A percentile compares a stretch with the other conserved stretches of the same genome.
Evolutionary conservation across 2,797 vertebrate species (phyloP).

Genomic region (Chromobotia macracanthus): DNA sequence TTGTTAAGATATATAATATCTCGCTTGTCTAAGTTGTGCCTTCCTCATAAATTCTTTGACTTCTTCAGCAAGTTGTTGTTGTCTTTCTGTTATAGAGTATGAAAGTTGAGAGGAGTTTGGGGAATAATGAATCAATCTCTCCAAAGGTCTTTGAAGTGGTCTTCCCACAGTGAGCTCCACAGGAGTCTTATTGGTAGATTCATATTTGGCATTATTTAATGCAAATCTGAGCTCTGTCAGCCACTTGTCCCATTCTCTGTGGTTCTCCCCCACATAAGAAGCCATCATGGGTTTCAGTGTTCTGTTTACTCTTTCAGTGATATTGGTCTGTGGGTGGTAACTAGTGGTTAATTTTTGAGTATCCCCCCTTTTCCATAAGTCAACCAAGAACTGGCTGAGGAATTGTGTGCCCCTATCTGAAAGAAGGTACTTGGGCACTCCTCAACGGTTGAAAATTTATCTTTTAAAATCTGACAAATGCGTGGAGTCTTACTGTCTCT

Average conservation of each 20-base stretch:
- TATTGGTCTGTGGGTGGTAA: background rate
- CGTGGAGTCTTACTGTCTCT: background rate
- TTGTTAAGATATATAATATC: no score
- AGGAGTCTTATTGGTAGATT: background rate
- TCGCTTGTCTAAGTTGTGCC: conserved; percentile 7
- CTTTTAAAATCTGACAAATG: background rate
- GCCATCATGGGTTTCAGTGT: background rate
- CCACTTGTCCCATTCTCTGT: background rate
- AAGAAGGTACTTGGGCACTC: no score
- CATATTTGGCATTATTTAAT: background rate
- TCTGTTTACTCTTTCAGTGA: background rate
- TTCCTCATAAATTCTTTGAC: background rate
- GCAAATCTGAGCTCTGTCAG: no score
- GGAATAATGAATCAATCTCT: background rate
- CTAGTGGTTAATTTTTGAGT: background rate
- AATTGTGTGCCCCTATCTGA: background rate
- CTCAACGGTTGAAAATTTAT: no score
- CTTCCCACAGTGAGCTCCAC: background rate
- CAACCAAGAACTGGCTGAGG: no score
- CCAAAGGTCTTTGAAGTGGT: no score
- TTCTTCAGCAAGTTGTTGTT: background rate
- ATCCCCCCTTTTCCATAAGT: background rate
- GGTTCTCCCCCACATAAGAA: background rate
- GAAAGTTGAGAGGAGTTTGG: no score
- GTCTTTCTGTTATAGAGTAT: background rate